These are phyloP conservation scores for Sebastes matsubarae DNA, from an alignment of 2,797 vertebrate species.

Conservation along the genomic window DNA sequence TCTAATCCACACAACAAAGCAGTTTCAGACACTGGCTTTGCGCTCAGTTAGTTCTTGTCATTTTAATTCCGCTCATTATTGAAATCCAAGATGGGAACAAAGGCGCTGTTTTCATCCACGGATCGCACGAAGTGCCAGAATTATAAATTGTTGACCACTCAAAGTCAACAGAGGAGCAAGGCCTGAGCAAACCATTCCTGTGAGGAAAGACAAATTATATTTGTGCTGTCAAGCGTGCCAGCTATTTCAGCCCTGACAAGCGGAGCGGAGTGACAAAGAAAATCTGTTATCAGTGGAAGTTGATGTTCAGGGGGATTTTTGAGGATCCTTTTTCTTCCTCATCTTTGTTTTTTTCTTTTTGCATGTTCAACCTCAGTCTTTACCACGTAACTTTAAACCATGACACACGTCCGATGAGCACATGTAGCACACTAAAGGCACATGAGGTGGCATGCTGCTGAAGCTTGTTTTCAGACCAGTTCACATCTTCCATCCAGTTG, in stretches of 20 bases:
- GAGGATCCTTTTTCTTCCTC: not conserved
- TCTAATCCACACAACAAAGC: slow-evolving; percentile 67
- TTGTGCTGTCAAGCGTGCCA: slow-evolving; percentile 66
- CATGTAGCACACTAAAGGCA: not conserved
- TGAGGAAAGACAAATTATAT: slow-evolving; percentile 73
- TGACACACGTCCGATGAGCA: slow-evolving; percentile 31
- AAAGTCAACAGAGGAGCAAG: slow-evolving; percentile 61
- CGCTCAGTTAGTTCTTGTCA: slow-evolving; percentile 48
- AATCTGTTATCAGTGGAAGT: slow-evolving; percentile 69
- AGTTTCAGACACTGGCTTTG: slow-evolving; percentile 41
- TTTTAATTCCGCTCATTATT: slow-evolving; percentile 65
- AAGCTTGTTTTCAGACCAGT: slow-evolving; percentile 46
- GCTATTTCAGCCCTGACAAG: slow-evolving; percentile 64
- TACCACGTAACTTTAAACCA: slow-evolving; percentile 35
- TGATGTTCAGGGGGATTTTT: slow-evolving; percentile 44
- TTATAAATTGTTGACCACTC: slow-evolving; percentile 70
- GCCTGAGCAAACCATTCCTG: slow-evolving; percentile 56
- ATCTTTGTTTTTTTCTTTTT: not conserved
- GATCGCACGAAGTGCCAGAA: slow-evolving; percentile 47
- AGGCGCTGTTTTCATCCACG: slow-evolving; percentile 20
- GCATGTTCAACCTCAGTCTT: slow-evolving; percentile 46
- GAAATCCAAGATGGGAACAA: slow-evolving; percentile 56
- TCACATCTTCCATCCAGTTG: slow-evolving; percentile 41
- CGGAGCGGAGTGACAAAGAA: slow-evolving; percentile 56
- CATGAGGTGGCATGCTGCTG: not conserved